Evolutionary conservation across 2,888 invertebrate species (phyloP), one percentile per base, ranked within the genome.

Genomic region (Hipparchia semele): DNA sequence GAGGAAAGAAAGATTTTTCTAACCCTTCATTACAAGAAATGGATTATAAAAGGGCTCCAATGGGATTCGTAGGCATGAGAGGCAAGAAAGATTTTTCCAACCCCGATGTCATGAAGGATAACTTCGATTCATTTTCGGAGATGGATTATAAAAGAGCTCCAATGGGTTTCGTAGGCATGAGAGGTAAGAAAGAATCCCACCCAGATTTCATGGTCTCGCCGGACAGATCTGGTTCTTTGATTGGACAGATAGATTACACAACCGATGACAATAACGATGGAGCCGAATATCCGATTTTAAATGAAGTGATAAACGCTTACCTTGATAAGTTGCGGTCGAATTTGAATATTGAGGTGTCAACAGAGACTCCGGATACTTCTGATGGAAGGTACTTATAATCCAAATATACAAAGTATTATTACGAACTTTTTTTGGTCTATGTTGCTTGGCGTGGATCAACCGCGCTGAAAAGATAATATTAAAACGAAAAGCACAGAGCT

Each of bases 31-130:
- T 12, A 7, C 23, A 33, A 12, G 33, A 53, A 12, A 65, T 65
- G 12, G 33, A 65, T 53, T 33, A 53, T 33, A 92, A 93, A 77
- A 86, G 95, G 23, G 90, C 92, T 0, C 95, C 95, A 0, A 94
- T 94, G 76, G 95, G 95, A 8, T 95, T 95, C 81, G 87, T 95
- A 73, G 96, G 95, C 9, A 95, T 95, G 93, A 86, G 95, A 4
- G 95, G 95, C 23, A 95, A 95, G 80, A 95, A 95, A 74, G 94
- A 88, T 74, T 84, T 87, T 80, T 86, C 64, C n/a, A 10, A 64
- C 9, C 10, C 64, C 3, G 64, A 23, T 10, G 0, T 10, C 6
- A 64, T 58, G 2, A 83, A 96, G 95, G 84, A 96, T 94, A 87
- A 94, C 94, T 79, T 87, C 77, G 79, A 85, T 79, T 68, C 78